phyloP scores from a whole-genome alignment of 2,888 invertebrate species.

The Drosophila pegasa region DNA sequence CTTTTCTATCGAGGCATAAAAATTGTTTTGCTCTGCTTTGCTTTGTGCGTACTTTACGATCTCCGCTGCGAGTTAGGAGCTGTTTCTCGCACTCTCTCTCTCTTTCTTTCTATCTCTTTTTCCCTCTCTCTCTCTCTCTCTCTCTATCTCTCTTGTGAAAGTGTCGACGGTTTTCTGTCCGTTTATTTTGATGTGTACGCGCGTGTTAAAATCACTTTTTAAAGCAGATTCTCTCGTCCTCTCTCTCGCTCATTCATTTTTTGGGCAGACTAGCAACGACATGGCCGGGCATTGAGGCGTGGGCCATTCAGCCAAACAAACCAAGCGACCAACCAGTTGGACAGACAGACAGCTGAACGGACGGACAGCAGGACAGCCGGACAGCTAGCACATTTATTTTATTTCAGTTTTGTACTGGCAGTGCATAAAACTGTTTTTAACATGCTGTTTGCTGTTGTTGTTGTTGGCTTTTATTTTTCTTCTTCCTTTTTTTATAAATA shows the following conservation, averaged over 20 bases:
- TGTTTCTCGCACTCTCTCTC: not conserved
- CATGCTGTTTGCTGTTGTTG: slow-evolving; percentile 59
- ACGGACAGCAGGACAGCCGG: slow-evolving; percentile 30
- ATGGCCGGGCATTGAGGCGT: slow-evolving; percentile 70
- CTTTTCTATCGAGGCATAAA: slow-evolving; percentile 45
- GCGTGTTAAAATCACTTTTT: slow-evolving; percentile 71
- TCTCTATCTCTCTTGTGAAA: not conserved
- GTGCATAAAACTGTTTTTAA: slow-evolving; percentile 77
- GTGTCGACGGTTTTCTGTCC: slow-evolving; percentile 26
- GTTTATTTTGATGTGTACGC: slow-evolving; percentile 29
- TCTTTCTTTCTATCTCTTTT: not conserved
- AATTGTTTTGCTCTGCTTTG: slow-evolving; percentile 38
- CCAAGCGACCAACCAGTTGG: slow-evolving; percentile 31
- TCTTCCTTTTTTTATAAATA: slow-evolving; percentile 15
- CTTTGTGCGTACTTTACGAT: slow-evolving; percentile 47
- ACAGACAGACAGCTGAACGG: slow-evolving; percentile 14
- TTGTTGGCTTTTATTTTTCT: slow-evolving; percentile 12
- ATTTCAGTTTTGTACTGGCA: slow-evolving; percentile 70
- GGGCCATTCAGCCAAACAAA: slow-evolving; percentile 54
- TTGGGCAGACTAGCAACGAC: slow-evolving; percentile 42
- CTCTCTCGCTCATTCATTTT: not conserved
- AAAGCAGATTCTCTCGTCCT: slow-evolving; percentile 45
- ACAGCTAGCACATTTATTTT: slow-evolving; percentile 67
- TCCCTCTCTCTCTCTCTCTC: not conserved
- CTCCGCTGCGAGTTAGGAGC: slow-evolving; percentile 13